These are phyloP conservation scores for Mareca penelope DNA, from an alignment of 2,797 vertebrate genomes.

Conservation along the genomic window DNA sequence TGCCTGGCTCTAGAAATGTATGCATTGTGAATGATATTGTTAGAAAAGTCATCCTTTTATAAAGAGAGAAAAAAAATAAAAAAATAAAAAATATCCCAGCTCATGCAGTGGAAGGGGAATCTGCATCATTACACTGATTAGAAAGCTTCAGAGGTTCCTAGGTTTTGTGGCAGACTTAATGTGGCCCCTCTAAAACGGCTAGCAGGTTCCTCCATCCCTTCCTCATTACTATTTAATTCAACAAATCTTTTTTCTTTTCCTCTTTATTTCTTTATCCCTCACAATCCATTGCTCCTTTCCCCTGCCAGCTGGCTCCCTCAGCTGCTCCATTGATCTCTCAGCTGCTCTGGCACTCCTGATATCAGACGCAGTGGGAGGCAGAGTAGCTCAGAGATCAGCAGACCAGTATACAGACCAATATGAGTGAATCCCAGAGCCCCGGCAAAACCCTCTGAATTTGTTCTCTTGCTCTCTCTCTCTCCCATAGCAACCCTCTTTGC, in stretches of 20 bases:
- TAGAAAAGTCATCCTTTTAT: slow-evolving; percentile 49
- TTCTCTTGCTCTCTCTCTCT: background rate
- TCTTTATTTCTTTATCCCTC: slow-evolving; percentile 64
- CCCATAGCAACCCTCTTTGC: background rate
- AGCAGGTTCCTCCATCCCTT: slow-evolving; percentile 27
- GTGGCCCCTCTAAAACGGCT: background rate
- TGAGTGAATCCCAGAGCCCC: slow-evolving; percentile 25
- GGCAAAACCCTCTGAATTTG: background rate
- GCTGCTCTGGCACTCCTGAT: slow-evolving; percentile 48
- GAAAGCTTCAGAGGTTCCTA: slow-evolving; percentile 52
- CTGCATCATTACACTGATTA: slow-evolving; percentile 58
- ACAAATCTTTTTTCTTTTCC: slow-evolving; percentile 55
- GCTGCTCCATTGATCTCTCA: slow-evolving; percentile 67
- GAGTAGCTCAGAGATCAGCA: slow-evolving; percentile 44
- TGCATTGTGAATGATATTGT: slow-evolving; percentile 36
- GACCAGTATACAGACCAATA: background rate
- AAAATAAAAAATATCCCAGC: background rate
- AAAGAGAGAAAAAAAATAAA: background rate
- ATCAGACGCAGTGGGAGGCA: slow-evolving; percentile 59
- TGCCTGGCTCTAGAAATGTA: background rate
- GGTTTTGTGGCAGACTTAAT: slow-evolving; percentile 47
- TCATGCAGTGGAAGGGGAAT: background rate
- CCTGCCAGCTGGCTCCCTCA: slow-evolving; percentile 66
- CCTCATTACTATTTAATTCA: slow-evolving; percentile 58
- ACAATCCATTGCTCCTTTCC: slow-evolving; percentile 53